Percentiles rank a stretch among this genome's conserved stretches.
These are phyloP conservation scores for Solenodon paradoxus DNA, from an alignment of 2,113 vertebrate genomes.

Conservation along the genomic window DNA sequence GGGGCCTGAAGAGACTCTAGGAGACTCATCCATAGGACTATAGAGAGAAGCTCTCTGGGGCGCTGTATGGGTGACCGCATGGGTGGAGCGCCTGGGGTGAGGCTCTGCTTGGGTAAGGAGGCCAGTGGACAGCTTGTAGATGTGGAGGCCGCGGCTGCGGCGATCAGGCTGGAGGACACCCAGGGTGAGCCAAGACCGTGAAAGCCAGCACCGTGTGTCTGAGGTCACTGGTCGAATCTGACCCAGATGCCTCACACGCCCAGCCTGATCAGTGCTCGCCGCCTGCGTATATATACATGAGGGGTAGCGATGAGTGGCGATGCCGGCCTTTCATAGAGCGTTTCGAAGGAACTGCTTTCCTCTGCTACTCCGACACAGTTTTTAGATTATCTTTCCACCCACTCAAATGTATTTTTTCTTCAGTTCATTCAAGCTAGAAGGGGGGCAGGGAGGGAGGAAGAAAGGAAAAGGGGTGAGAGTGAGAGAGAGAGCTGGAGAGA, in stretches of 20 bases:
- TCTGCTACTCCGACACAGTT: neutral
- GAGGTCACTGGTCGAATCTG: neutral
- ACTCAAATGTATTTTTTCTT: conserved; percentile 49
- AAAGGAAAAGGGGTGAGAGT: neutral
- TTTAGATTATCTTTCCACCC: conserved; percentile 38
- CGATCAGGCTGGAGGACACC: neutral
- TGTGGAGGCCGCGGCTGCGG: neutral
- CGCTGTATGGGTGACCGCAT: neutral
- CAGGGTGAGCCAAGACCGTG: neutral
- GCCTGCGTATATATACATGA: neutral
- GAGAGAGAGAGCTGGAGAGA: neutral
- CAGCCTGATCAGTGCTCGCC: neutral
- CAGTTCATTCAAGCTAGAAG: conserved; percentile 42
- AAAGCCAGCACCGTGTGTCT: neutral
- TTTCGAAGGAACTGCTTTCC: neutral
- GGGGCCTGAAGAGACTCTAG: neutral
- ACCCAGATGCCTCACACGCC: neutral
- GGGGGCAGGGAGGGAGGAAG: too few species aligned
- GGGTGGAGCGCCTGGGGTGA: neutral
- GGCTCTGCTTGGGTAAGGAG: neutral
- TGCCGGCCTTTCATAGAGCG: conserved; percentile 31
- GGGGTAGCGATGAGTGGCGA: neutral
- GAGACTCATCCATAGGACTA: neutral
- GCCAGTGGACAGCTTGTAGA: neutral
- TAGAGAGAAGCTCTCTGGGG: neutral